These are phyloP conservation scores for Callorhinus ursinus DNA, from an alignment of 2,113 vertebrate species.

Conservation along the genomic window DNA sequence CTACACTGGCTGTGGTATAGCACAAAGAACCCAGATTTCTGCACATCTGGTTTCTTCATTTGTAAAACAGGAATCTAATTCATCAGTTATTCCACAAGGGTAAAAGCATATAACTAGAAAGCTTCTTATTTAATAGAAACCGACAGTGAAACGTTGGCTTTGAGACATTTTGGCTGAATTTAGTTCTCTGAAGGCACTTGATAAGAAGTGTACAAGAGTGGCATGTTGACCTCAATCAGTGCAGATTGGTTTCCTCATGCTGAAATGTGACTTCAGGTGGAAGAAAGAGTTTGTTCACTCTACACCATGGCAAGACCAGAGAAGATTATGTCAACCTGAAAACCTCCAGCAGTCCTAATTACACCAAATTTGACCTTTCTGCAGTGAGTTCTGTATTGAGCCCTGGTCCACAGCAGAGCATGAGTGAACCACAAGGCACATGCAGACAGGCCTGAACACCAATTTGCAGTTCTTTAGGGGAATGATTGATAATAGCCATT, in stretches of 20 bases:
- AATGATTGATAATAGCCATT: not conserved
- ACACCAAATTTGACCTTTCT: not conserved
- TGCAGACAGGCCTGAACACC: not conserved
- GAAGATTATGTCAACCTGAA: not conserved
- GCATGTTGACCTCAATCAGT: not conserved
- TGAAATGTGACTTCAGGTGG: not conserved
- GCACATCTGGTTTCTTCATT: not conserved
- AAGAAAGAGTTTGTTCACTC: not conserved
- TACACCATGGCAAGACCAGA: not conserved
- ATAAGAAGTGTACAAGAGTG: not conserved
- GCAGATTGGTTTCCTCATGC: not conserved
- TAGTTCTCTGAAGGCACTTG: not conserved
- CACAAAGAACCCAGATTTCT: not conserved
- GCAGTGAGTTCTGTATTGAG: not conserved
- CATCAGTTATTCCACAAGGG: not conserved
- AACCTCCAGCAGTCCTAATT: not conserved
- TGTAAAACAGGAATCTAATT: not conserved
- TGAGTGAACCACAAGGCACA: fast-evolving
- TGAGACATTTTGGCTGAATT: not conserved
- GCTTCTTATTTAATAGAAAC: not conserved
- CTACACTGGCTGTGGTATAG: not conserved
- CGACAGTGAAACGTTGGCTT: not conserved
- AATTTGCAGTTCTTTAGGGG: not conserved
- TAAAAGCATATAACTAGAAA: not conserved
- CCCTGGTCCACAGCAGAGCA: not conserved